phyloP scores from a whole-genome alignment of 2,113 vertebrate genomes.

The Dromaius novaehollandiae region DNA sequence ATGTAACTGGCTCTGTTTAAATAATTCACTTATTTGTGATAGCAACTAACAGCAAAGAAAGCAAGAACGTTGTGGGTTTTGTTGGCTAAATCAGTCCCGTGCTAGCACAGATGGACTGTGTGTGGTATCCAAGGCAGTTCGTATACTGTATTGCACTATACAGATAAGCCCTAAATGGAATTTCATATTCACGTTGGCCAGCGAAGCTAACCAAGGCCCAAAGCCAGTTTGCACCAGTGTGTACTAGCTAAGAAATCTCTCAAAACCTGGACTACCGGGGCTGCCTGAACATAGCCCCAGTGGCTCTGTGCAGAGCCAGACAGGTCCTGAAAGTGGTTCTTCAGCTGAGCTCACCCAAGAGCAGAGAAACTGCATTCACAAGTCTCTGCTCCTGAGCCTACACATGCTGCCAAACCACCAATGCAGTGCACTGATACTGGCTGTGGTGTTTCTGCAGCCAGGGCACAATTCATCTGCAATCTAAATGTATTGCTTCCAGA shows the following conservation, averaged over 20 bases:
- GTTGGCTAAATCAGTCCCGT: neutral
- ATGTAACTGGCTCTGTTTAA: neutral
- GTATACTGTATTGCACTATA: neutral
- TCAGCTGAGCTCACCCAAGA: neutral
- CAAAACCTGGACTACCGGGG: neutral
- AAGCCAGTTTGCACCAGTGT: neutral
- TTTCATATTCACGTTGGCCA: neutral
- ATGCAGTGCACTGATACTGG: neutral
- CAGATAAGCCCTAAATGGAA: neutral
- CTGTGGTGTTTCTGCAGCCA: neutral
- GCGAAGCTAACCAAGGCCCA: neutral
- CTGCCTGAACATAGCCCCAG: neutral
- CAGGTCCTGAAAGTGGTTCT: neutral
- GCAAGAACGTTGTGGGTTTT: neutral
- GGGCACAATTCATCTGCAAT: neutral
- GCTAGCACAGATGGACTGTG: neutral
- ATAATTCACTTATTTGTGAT: neutral
- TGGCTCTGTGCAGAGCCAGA: neutral
- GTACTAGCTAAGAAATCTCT: neutral
- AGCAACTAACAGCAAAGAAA: neutral
- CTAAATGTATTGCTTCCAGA: neutral
- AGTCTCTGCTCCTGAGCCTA: neutral
- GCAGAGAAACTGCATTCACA: neutral
- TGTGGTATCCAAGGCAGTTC: neutral
- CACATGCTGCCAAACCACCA: accelerated